Evolutionary conservation across 2,113 vertebrate species (phyloP).

Genomic region (Geothlypis trichas): DNA sequence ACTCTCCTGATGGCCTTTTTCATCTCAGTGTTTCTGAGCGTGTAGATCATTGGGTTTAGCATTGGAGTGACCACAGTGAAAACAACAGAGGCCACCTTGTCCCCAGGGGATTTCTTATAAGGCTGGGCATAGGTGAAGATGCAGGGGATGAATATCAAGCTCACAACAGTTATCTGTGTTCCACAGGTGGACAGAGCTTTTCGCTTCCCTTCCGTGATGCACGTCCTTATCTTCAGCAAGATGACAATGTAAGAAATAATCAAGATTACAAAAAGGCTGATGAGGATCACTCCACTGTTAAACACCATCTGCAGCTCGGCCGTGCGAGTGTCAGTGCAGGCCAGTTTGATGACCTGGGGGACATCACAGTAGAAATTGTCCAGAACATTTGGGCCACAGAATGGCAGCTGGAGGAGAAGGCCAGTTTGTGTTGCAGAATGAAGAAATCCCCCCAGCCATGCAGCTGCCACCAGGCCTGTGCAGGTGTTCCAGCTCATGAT

Average conservation of each 20-base stretch:
- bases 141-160: conserved; percentile 51
- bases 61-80: conserved; percentile 45
- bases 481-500: neutral
- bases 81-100: conserved; percentile 25
- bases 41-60: conserved; percentile 50
- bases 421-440: neutral
- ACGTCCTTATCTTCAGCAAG: neutral
- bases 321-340: conserved; percentile 4
- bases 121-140: conserved; percentile 58
- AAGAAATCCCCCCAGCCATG: neutral
- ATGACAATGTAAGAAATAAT: conserved; percentile 47
- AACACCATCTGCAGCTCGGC: conserved; percentile 36
- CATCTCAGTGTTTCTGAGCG: conserved; percentile 54
- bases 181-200: conserved; percentile 65
- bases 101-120: neutral
- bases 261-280: conserved; percentile 5
- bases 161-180: conserved; percentile 53
- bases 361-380: conserved; percentile 58
- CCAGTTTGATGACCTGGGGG: conserved; percentile 46
- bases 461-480: neutral
- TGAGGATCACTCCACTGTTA: neutral
- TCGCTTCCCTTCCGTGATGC: neutral
- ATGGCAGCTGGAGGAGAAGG: neutral
- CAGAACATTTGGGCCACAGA: conserved; percentile 49
- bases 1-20: conserved; percentile 3